Evolutionary conservation across 2,888 invertebrate species (phyloP).

Genomic region (Tridacna gigas): DNA sequence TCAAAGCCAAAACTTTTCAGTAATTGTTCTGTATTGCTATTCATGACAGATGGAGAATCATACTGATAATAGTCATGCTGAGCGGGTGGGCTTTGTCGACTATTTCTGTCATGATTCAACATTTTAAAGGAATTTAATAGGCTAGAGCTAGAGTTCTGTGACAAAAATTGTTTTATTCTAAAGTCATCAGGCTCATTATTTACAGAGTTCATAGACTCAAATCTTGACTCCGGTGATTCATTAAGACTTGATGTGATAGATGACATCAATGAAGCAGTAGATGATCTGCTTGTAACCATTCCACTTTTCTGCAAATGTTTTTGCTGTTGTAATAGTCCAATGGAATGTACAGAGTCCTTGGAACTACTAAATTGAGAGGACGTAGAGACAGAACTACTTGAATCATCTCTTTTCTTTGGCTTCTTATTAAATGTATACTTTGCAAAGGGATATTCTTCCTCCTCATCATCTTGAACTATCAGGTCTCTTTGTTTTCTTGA

Average conservation of each 20-base stretch:
- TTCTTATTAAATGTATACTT: constrained; percentile 73
- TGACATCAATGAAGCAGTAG: constrained; percentile 53
- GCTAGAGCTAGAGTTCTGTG: constrained; percentile 24
- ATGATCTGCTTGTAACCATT: constrained; percentile 26
- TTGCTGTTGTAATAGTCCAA: constrained; percentile 54
- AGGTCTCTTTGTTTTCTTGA: constrained; percentile 63
- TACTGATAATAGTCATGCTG: constrained; percentile 3
- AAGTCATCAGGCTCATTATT: background rate
- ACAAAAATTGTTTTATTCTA: constrained; percentile 5
- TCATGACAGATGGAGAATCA: background rate
- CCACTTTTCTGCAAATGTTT: constrained; percentile 29
- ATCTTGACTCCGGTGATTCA: constrained; percentile 18
- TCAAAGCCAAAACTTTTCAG: constrained; percentile 78
- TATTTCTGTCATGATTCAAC: background rate
- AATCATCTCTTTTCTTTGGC: constrained; percentile 17
- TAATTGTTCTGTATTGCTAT: constrained; percentile 69
- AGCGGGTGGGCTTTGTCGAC: background rate
- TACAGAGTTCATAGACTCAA: constrained; percentile 6
- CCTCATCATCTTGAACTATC: constrained; percentile 77
- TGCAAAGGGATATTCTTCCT: constrained; percentile 72
- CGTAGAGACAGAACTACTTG: constrained; percentile 31
- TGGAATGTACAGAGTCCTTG: constrained; percentile 52
- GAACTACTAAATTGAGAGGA: constrained; percentile 46
- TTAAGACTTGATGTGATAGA: constrained; percentile 50
- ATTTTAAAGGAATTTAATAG: background rate